phyloP scores from a whole-genome alignment of 2,888 invertebrate genomes.

The Augiades crinisus region DNA sequence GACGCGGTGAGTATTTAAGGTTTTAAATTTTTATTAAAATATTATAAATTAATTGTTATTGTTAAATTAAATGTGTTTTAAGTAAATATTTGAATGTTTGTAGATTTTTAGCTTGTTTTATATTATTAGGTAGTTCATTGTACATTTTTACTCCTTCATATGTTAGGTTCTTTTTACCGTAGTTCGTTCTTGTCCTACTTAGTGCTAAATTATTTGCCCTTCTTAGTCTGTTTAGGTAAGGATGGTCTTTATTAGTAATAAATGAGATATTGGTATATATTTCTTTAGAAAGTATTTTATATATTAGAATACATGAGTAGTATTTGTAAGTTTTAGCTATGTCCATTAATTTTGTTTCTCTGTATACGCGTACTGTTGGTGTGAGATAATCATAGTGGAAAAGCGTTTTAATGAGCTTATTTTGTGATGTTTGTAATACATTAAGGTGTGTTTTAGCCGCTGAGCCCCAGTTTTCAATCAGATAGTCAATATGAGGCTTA shows the following conservation, averaged over 20 bases:
- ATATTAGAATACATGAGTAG: constrained; percentile 1
- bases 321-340: neutral
- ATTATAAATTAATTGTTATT: no score
- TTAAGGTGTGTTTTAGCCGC: neutral
- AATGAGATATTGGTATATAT: constrained; percentile 11
- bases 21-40: no score
- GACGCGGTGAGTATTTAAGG: no score
- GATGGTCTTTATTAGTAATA: neutral
- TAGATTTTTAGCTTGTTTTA: neutral
- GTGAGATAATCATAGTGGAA: neutral
- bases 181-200: neutral
- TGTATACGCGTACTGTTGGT: neutral
- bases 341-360: constrained; percentile 5
- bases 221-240: neutral
- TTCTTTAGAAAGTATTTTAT: constrained; percentile 6
- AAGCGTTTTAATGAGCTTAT: neutral
- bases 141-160: constrained; percentile 1
- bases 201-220: neutral
- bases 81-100: no score
- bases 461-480: no score
- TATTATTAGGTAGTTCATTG: neutral
- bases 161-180: neutral
- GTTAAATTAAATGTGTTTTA: no score
- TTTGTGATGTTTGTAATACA: neutral
- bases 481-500: neutral